Evolutionary conservation across 2,797 vertebrate genomes (phyloP).

Genomic region (Tenualosa ilisha): DNA sequence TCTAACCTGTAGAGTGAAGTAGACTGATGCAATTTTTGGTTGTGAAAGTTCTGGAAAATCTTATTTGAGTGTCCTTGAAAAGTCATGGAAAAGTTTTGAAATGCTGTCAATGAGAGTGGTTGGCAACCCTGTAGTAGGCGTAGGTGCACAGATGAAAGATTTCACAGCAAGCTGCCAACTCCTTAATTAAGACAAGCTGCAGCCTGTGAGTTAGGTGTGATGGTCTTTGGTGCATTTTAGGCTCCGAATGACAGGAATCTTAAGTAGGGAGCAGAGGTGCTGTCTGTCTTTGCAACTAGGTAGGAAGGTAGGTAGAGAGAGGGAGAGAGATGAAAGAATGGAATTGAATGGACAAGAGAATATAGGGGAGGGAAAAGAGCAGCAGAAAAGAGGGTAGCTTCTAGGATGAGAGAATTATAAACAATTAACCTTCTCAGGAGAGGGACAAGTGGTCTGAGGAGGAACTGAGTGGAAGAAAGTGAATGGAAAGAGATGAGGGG

Average conservation of each 20-base stretch:
- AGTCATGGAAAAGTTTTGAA: background rate
- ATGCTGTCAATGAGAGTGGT: background rate
- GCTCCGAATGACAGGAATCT: background rate
- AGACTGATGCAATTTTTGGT: background rate
- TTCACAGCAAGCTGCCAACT: background rate
- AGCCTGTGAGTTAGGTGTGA: background rate
- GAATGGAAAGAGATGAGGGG: background rate
- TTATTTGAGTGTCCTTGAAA: background rate
- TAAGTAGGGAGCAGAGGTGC: background rate
- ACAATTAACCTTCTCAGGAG: too few species aligned
- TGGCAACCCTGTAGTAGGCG: background rate
- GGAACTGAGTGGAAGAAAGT: background rate
- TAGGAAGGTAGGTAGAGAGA: background rate
- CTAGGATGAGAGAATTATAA: too few species aligned
- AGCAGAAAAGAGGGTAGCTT: too few species aligned
- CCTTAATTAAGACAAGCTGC: constrained; percentile 11
- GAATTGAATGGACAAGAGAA: background rate
- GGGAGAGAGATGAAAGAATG: background rate
- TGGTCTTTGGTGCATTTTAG: background rate
- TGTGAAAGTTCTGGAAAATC: background rate
- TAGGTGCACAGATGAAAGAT: background rate
- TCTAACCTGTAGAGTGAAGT: background rate
- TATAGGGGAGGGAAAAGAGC: background rate
- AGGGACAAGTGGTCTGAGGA: background rate
- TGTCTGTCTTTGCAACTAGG: background rate